Evolutionary conservation across 2,113 vertebrate genomes (phyloP), one percentile per base, ranked within the genome.

Genomic region (Centrocercus urophasianus): DNA sequence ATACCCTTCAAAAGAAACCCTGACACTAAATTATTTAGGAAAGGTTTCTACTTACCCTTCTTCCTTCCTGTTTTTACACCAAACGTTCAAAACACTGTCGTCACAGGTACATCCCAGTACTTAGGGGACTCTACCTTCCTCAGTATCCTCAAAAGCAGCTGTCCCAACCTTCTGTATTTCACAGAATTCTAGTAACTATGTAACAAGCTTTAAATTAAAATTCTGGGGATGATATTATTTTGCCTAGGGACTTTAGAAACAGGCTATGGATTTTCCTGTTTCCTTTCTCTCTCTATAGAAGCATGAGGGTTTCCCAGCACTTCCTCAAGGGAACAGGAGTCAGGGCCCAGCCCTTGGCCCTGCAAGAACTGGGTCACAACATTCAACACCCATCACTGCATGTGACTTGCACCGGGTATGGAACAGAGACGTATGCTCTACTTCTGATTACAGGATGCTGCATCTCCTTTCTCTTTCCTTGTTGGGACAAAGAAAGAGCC

Each of bases 311-410:
- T 77, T 48, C 8, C 9, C 54, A 80, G 38, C 30, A 32, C 54
- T 83, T 79, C 60, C 66, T 30, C 45, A 89, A 82, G 28, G 13
- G 54, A 2, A 16, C 8, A 71, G 83, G 45, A 86, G 72, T 81
- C 64, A 71, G 57, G 30, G 72, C 56, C 32, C 76, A 74, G 40
- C 13, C 56, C n/a, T 11, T 74, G 69, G 64, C 60, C 59, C 27
- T 54, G 32, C 60, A 85, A 36, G 54, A 96, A 93, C 10, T 86
- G 60, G 88, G 92, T 90, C 86, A 93, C 64, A 83, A 71, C 95
- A 93, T 42, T 63, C 82, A 96, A 83, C 88, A 66, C 65, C 36
- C 72, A 63, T 70, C 71, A 45, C n/a, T 14, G 36, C 64, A 19
- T 48, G 60, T 54, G 67, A 70, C 60, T 32, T 80, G 75, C n/a